These are phyloP conservation scores for Heterotilapia buettikoferi DNA, from an alignment of 2,113 vertebrate species.

Conservation along the genomic window DNA sequence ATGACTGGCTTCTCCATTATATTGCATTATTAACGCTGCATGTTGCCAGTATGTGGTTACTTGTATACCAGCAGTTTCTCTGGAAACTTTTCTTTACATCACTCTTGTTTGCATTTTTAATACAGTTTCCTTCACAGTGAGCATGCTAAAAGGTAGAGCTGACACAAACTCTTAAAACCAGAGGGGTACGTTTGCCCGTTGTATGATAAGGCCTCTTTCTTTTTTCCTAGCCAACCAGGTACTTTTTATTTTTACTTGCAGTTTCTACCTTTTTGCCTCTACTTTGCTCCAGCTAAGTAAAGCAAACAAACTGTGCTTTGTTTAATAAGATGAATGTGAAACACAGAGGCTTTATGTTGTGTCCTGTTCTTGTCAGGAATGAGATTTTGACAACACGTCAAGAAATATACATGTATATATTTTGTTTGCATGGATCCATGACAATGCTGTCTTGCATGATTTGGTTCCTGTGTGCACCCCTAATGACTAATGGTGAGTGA, in stretches of 20 bases:
- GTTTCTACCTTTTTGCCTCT: not conserved
- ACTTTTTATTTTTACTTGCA: not conserved
- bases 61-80: not conserved
- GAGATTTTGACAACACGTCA: not conserved
- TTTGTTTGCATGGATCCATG: constrained; percentile 51
- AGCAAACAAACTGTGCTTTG: not conserved
- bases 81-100: not conserved
- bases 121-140: not conserved
- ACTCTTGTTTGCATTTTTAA: constrained; percentile 19
- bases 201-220: constrained; percentile 12
- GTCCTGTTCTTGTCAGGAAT: constrained; percentile 1
- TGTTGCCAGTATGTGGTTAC: constrained; percentile 10
- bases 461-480: constrained; percentile 12
- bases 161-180: not conserved
- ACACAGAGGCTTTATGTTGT: constrained; percentile 13
- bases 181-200: not conserved
- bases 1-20: not conserved
- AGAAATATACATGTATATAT: not conserved
- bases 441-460: constrained; percentile 22
- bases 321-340: constrained; percentile 12
- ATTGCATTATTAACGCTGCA: not conserved
- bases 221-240: constrained; percentile 1
- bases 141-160: not conserved
- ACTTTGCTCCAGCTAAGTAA: constrained; percentile 1
- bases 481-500: constrained; percentile 66